A percentile compares a stretch with the other conserved stretches of the same genome.
These are phyloP conservation scores for Sternarchorhynchus goeldii DNA, from an alignment of 2,797 vertebrate genomes.

Conservation along the genomic window DNA sequence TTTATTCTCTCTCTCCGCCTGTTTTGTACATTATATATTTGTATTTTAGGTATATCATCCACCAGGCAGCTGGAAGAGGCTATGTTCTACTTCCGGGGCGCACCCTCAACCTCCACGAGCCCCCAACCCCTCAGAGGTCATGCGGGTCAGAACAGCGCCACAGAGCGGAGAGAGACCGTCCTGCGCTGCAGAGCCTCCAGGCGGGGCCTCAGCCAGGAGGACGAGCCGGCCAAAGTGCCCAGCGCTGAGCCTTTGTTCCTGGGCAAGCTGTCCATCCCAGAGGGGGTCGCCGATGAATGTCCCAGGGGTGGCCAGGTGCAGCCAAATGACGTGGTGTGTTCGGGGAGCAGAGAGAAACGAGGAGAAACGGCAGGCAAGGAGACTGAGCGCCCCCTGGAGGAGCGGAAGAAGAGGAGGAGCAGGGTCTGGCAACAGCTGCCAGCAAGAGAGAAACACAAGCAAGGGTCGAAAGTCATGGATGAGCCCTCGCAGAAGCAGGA, in stretches of 20 bases:
- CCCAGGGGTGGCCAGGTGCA: not conserved
- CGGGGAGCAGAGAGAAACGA: constrained; percentile 57
- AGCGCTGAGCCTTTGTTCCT: constrained; percentile 23
- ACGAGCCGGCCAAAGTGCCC: constrained; percentile 60
- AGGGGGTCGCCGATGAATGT: not conserved
- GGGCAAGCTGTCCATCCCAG: constrained; percentile 26
- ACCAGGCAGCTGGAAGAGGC: constrained; percentile 59
- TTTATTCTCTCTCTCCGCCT: not conserved
- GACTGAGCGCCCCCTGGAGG: constrained; percentile 70
- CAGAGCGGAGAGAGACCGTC: constrained; percentile 27
- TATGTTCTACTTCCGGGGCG: constrained; percentile 56
- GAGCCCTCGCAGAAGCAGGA: constrained; percentile 78
- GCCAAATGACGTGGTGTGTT: not conserved
- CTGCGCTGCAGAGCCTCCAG: constrained; percentile 27
- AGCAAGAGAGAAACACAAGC: constrained; percentile 71
- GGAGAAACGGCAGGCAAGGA: constrained; percentile 66
- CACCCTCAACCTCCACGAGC: constrained; percentile 33
- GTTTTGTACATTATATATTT: constrained; percentile 1
- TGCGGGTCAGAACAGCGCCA: constrained; percentile 42
- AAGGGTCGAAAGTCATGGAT: constrained; percentile 73
- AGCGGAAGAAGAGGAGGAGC: constrained; percentile 67
- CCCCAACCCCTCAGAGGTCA: constrained; percentile 54
- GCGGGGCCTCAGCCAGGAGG: constrained; percentile 66
- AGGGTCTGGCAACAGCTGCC: constrained; percentile 73
- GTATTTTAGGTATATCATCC: constrained; percentile 51